phyloP scores from a whole-genome alignment of 2,888 invertebrate species.

The Ectemnius continuus region DNA sequence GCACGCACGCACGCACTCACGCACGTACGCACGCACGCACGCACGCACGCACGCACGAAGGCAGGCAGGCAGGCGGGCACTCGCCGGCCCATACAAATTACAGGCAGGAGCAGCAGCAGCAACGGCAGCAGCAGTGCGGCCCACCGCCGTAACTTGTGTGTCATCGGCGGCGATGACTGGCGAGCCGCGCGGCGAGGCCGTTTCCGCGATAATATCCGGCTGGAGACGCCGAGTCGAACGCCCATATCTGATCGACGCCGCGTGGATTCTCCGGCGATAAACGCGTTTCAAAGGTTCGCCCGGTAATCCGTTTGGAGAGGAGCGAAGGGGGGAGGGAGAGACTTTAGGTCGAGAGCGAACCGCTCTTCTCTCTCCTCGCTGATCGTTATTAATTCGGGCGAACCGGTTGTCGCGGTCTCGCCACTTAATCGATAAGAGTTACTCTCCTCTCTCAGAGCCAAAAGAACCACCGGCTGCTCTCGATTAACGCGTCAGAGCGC shows the following conservation, averaged over 20 bases:
- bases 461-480: background rate
- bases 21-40: constrained; percentile 21
- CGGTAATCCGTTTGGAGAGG: constrained; percentile 5
- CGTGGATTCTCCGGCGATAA: background rate
- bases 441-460: background rate
- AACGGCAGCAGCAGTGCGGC: background rate
- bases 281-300: constrained; percentile 5
- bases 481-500: background rate
- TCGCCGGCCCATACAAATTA: constrained; percentile 41
- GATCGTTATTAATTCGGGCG: constrained; percentile 4
- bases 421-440: constrained; percentile 1
- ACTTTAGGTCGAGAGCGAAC: no score
- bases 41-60: constrained; percentile 17
- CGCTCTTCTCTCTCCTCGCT: background rate
- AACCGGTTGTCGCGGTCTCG: constrained; percentile 7
- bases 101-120: constrained; percentile 8
- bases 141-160: constrained; percentile 25
- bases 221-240: background rate
- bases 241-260: constrained; percentile 2
- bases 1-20: background rate
- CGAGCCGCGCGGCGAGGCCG: constrained; percentile 9
- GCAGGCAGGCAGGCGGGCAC: constrained; percentile 6
- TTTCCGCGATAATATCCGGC: constrained; percentile 27
- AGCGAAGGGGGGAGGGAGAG: background rate
- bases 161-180: constrained; percentile 43